Base-by-base conservation (phyloP, 23 tunicate genomes). In the Clavelina lepadiformis region DNA sequence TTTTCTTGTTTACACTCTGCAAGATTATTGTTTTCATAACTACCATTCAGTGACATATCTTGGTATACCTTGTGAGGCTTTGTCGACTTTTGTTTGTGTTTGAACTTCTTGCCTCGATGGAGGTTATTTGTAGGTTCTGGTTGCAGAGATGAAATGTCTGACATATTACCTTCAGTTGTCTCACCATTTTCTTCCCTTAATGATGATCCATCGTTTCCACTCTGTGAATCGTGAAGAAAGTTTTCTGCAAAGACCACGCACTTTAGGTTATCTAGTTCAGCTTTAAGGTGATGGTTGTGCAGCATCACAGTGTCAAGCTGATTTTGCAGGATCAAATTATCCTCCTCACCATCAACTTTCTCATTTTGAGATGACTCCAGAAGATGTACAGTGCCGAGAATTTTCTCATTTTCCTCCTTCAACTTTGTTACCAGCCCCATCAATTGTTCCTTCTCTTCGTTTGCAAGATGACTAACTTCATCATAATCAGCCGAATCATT, bases 261-360 rank as follows among this genome's bases (percentile, higher is more conserved):
- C 56, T 82, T 82, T 31, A 82, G 45, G 34, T 82, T 82, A 37
- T 82, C 80, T 22, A 82, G 68, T 45, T 82, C 89, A 4, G 76
- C 68, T 38, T 82, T 55, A 19, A 82, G 45, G 46, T 58, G 73
- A 33, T 52, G 63, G 41, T 82, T 82, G 15, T 82, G 89, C 25
- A 53, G 56, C 20, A 65, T 73, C 3, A 73, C 69, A 31, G 76
- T 73, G 46, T 82, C 89, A 1, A 82, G 33, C 8, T 64, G 33
- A 47, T 62, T 55, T 21, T 82, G 89, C 13, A 82, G 52, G 18
- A 82, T 28, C 6, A 35, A 31, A 35, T 32, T 21, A 19, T 82
- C 76, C 21, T 72, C 70, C 2, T 65, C 74, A 33, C 28, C 15
- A 26, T n/a, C 34, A 7, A 33, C 51, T 5, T 28, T 31, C 13